Evolutionary conservation across 30 jellyfish, hydroid and myxozoan genomes (phyloP).

Genomic region (Catostylus mosaicus): DNA sequence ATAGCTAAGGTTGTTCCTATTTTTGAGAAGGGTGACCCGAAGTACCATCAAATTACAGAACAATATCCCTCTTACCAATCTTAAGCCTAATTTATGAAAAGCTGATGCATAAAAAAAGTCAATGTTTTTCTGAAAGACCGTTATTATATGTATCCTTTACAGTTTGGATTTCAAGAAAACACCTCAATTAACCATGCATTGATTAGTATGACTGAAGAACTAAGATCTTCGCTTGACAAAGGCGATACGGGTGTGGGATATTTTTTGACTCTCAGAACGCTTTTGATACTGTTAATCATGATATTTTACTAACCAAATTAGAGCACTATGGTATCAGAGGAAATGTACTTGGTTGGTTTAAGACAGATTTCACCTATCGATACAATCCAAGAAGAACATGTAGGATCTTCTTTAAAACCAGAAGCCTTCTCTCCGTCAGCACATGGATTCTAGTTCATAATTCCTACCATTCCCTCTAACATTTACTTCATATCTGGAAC

Average conservation of each 20-base stretch:
- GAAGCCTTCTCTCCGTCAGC: too few relatives aligned
- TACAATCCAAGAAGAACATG: too few relatives aligned
- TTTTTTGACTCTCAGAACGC: constrained; percentile 56
- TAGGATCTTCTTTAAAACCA: too few relatives aligned
- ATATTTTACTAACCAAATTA: constrained; percentile 41
- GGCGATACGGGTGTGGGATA: constrained; percentile 51
- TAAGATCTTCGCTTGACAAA: constrained; percentile 58
- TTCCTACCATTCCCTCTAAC: too few relatives aligned
- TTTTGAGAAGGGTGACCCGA: constrained; percentile 62
- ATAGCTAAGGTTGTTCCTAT: too few relatives aligned
- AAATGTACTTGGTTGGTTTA: constrained; percentile 41
- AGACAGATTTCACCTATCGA: too few relatives aligned
- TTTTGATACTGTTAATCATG: too few relatives aligned
- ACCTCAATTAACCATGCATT: constrained; percentile 60
- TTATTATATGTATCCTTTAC: constrained; percentile 24
- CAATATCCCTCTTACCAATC: constrained; percentile 59
- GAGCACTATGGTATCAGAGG: constrained; percentile 68
- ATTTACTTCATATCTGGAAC: too few relatives aligned
- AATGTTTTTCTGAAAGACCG: constrained; percentile 14
- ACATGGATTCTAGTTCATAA: too few relatives aligned
- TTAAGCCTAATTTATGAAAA: constrained; percentile 56
- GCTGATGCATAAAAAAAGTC: constrained; percentile 43
- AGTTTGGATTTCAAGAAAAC: constrained; percentile 63
- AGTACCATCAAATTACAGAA: constrained; percentile 52
- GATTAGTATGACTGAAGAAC: constrained; percentile 48